Evolutionary conservation across 2,888 invertebrate genomes (phyloP).

Genomic region (Oxyscelio sp.): DNA sequence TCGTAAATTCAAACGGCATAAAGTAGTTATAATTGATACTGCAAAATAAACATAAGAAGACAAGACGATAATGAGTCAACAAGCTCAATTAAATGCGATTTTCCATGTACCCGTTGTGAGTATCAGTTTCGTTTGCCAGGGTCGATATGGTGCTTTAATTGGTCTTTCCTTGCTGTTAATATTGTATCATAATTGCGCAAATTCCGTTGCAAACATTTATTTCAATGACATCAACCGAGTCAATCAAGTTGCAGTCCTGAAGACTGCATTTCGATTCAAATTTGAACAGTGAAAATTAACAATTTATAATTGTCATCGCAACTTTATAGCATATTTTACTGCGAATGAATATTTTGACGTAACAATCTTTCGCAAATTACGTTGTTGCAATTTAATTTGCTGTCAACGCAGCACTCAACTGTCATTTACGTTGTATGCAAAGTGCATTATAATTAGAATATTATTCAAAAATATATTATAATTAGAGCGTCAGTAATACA

Average conservation of each 20-base stretch:
- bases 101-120: no score
- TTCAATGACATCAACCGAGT: no score
- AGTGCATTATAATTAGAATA: constrained; percentile 53
- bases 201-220: no score
- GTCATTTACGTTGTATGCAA: constrained; percentile 15
- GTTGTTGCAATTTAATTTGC: constrained; percentile 7
- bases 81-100: background rate
- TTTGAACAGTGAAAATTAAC: no score
- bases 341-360: no score
- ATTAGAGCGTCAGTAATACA: constrained; percentile 45
- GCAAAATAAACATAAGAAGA: background rate
- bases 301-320: no score
- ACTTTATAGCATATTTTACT: no score
- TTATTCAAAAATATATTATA: constrained; percentile 48
- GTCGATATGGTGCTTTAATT: background rate
- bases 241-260: no score
- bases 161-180: no score
- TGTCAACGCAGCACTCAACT: background rate
- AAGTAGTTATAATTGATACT: constrained; percentile 16
- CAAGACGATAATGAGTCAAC: background rate
- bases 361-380: background rate
- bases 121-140: background rate
- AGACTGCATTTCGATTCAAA: no score
- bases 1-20: background rate
- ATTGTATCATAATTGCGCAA: no score